Conservation (phyloP, 2,888 invertebrate species). For the Trilocha varians region DNA sequence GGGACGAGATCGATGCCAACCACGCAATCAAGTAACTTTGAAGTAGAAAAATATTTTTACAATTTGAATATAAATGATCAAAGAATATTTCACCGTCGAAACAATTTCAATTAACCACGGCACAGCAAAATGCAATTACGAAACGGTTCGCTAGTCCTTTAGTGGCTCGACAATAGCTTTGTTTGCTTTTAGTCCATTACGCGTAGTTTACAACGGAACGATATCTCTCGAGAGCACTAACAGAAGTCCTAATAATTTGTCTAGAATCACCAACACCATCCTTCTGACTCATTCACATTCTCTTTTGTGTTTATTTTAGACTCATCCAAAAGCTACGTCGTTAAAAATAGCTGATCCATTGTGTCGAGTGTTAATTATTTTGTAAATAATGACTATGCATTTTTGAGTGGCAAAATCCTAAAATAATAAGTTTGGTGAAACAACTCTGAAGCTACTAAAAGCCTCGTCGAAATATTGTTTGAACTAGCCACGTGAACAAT, state of each 20-base stretch:
- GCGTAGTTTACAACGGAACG: conserved; percentile 26
- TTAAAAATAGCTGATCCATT: too few species aligned
- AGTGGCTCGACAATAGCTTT: conserved; percentile 10
- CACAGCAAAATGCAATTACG: conserved; percentile 14
- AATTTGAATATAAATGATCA: too few species aligned
- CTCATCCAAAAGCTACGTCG: too few species aligned
- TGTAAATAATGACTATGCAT: neutral
- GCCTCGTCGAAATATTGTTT: neutral
- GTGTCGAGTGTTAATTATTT: too few species aligned
- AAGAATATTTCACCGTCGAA: neutral
- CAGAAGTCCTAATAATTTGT: conserved; percentile 37
- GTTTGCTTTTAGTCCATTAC: conserved; percentile 18
- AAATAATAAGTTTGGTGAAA: neutral
- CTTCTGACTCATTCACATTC: too few species aligned
- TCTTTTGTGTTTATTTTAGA: too few species aligned
- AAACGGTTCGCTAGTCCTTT: conserved; percentile 12
- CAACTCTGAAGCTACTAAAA: neutral
- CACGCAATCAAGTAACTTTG: too few species aligned
- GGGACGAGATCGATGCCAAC: too few species aligned
- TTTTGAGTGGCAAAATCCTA: neutral
- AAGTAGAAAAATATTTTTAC: conserved; percentile 9
- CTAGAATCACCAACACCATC: conserved; percentile 18
- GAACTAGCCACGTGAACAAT: neutral
- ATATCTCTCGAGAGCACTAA: conserved; percentile 28
- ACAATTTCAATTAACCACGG: neutral